phyloP scores from a whole-genome alignment of 2,888 invertebrate species.

The Ellobium chinense region DNA sequence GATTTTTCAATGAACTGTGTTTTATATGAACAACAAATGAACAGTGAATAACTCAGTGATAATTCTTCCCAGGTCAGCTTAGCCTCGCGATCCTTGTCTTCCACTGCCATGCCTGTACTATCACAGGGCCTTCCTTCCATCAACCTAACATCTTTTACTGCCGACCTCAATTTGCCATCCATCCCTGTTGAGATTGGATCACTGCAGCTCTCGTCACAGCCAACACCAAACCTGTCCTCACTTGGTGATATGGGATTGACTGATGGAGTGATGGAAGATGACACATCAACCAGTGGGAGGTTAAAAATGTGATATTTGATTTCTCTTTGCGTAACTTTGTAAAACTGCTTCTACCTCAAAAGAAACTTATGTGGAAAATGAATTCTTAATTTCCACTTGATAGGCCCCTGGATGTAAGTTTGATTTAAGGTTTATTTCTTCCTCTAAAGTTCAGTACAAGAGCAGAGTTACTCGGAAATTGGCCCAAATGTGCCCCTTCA shows the following conservation, averaged over 20 bases:
- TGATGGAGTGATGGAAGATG: background rate
- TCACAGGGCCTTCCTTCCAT: constrained; percentile 7
- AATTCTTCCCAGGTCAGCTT: constrained; percentile 36
- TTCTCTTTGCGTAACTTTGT: too few relatives aligned
- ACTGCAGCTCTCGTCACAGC: constrained; percentile 37
- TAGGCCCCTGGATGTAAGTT: too few relatives aligned
- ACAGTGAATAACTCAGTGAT: too few relatives aligned
- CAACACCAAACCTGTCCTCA: constrained; percentile 34
- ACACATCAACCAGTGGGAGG: background rate
- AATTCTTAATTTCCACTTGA: too few relatives aligned
- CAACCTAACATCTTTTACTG: constrained; percentile 18
- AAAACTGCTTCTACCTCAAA: too few relatives aligned
- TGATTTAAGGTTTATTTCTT: too few relatives aligned
- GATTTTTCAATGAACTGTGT: too few relatives aligned
- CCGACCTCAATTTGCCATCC: constrained; percentile 47
- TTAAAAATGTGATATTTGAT: background rate
- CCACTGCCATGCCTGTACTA: background rate
- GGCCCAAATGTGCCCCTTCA: too few relatives aligned
- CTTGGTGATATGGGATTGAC: constrained; percentile 12
- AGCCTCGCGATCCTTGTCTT: constrained; percentile 10
- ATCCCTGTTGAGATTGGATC: constrained; percentile 44
- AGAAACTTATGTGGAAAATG: too few relatives aligned
- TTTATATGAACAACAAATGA: too few relatives aligned
- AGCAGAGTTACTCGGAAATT: too few relatives aligned
- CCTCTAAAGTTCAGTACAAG: too few relatives aligned